Evolutionary conservation across 30 jellyfish, hydroid and myxozoan species (phyloP).

Genomic region (Nemopilema nomurai): DNA sequence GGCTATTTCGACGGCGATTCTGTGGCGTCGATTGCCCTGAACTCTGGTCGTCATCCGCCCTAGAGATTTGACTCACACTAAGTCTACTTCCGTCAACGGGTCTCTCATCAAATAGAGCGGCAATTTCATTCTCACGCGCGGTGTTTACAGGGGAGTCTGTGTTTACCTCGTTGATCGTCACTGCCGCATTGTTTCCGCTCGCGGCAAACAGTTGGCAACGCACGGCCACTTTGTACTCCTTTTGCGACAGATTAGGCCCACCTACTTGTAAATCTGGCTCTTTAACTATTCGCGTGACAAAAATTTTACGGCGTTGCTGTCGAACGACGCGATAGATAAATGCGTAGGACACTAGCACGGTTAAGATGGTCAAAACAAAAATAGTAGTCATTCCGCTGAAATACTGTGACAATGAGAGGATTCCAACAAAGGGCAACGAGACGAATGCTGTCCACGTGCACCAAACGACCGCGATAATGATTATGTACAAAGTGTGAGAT

Average conservation of each 20-base stretch:
- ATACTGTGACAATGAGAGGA: slow-evolving; percentile 41
- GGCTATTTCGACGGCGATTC: not conserved
- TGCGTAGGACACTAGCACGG: slow-evolving; percentile 38
- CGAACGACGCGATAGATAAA: slow-evolving; percentile 47
- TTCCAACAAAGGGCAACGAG: slow-evolving; percentile 40
- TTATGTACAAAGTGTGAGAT: slow-evolving; percentile 3
- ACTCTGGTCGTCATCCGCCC: not conserved
- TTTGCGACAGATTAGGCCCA: not conserved
- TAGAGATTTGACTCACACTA: not conserved
- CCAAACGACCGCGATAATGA: slow-evolving; percentile 11
- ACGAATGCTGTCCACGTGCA: slow-evolving; percentile 39
- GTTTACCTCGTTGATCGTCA: not conserved
- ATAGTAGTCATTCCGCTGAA: slow-evolving; percentile 34
- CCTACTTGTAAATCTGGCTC: not conserved
- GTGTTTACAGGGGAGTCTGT: not conserved
- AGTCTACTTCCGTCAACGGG: not conserved
- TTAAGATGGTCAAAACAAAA: slow-evolving; percentile 3
- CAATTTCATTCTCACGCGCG: not conserved
- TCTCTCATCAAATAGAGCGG: not conserved
- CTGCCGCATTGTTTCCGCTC: not conserved
- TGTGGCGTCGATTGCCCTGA: not conserved
- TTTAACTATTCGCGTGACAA: not conserved
- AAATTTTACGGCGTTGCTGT: slow-evolving; percentile 47
- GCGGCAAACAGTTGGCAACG: not conserved
- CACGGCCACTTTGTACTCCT: not conserved